Evolutionary conservation across 2,888 invertebrate genomes (phyloP), one percentile per base, ranked within the genome.

Genomic region (Altica lythri): DNA sequence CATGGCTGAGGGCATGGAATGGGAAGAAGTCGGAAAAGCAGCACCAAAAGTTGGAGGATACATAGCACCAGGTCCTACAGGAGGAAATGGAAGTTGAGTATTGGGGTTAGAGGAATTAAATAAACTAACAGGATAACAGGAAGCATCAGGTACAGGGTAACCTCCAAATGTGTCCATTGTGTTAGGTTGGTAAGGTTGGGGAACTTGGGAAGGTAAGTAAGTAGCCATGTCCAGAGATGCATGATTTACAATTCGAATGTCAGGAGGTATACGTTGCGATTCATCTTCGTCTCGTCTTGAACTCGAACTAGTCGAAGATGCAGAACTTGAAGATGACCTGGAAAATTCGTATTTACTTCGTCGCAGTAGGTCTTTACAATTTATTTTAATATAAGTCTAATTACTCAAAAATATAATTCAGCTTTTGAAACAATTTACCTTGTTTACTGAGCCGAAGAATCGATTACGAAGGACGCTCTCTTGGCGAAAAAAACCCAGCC

Each of bases 51-150:
- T 79, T 22, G 86, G 80, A 4, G 85, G 83, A 22, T 49, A 40
- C 69, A n/a, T n/a, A n/a, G n/a, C n/a, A n/a, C n/a, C n/a, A n/a
- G n/a, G n/a, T n/a, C 85, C 85, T 9, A 87, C 83, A 0, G 88
- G 85, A 4, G 87, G 83, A 68, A 87, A 83, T 4, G 87, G 82
- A 62, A 88, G 73, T 66, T 86, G 85, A 32, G 83, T 78, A 61
- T 81, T 80, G 38, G 81, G 75, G 53, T 79, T 79, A n/a, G 80
- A 71, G 34, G 83, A 79, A 62, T 85, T 85, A 68, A 87, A 85
- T 27, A 85, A 73, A 56, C 83, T 81, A 1, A 83, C 82, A 46
- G 87, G 82, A 14, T 83, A 77, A 73, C 83, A 86, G 9, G 83
- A 81, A 16, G 82, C 78, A 63, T 83, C 83, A 10, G 49, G 12